These are phyloP conservation scores for Gonioctena quinquepunctata DNA, from an alignment of 1,140 invertebrate genomes.

Conservation along the genomic window DNA sequence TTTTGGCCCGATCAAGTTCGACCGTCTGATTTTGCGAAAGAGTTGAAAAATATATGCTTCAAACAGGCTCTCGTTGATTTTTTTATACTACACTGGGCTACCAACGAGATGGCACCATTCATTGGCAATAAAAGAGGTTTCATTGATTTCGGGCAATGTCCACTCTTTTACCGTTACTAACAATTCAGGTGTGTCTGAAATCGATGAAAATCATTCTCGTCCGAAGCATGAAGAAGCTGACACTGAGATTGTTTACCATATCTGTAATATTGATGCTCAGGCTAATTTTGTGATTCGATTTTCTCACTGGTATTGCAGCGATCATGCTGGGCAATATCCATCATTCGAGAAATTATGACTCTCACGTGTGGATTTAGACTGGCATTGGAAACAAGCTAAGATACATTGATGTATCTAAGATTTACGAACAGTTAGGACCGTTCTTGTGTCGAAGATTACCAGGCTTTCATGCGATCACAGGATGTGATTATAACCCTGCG, in stretches of 20 bases:
- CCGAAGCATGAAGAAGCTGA: constrained; percentile 47
- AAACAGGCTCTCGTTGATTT: constrained; percentile 26
- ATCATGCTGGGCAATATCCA: no score
- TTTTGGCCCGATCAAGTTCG: neutral
- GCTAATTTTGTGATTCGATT: constrained; percentile 38
- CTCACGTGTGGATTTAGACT: constrained; percentile 14
- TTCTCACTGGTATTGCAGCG: no score
- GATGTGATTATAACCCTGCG: constrained; percentile 55
- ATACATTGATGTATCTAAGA: constrained; percentile 36
- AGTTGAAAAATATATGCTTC: neutral
- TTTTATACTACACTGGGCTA: constrained; percentile 23
- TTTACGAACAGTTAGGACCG: constrained; percentile 38
- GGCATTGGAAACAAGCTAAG: no score
- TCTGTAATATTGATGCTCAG: constrained; percentile 31
- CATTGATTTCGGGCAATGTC: neutral
- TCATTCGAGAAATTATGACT: constrained; percentile 38
- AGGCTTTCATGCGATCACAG: constrained; percentile 51
- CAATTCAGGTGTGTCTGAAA: neutral
- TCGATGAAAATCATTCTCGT: constrained; percentile 34
- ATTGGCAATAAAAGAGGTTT: neutral
- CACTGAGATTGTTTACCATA: constrained; percentile 43
- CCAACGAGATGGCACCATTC: neutral
- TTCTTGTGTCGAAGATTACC: neutral
- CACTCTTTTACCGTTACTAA: neutral
- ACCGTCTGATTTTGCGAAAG: neutral